Base-by-base conservation (phyloP, 2,888 invertebrate genomes). In the Parthenolecanium corni region DNA sequence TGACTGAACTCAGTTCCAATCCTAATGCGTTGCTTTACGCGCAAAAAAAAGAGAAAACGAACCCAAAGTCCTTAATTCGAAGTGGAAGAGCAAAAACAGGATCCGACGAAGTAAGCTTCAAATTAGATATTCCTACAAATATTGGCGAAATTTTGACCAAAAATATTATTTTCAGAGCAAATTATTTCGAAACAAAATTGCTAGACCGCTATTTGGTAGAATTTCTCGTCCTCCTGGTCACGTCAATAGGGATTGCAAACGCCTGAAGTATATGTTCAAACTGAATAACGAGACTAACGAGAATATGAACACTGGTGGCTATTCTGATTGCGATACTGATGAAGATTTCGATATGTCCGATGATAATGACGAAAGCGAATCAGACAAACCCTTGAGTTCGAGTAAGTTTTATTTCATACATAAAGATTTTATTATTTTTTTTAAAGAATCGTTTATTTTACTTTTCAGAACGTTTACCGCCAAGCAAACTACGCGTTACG, bases 211-310 rank as follows among this genome's bases (percentile, higher is more conserved):
- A 64, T 80, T 77, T 12, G 78, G 78, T 0, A 73, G 81, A 52
- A 73, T 81, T 25, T 80, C 80, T 1, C 76, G 80, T 58, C 81
- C 81, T 0, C 81, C 81, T 0, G 75, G 78, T 46, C 79, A 80
- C 68, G 80, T 81, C 77, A 76, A 80, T 18, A 77, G 78, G 66
- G 80, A 80, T 70, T 80, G 80, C 21, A 61, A 61, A 21, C 38
- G 61, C 2, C 47, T 61, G 23, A 61, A 61, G 38, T 51, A 51
- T 36, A 11, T 49, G 14, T 49, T 18, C 1, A 38, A 25, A 14
- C 47, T 21, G 9, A 40, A 36, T 40, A 61, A 49, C n/a, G 61
- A 61, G n/a, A 49, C 23, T 23, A 51, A 61, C 20, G 61, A 61
- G 38, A 61, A 49, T 20, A 47, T 47, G 24, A 58, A 58, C 14